phyloP scores from a whole-genome alignment of 2,888 invertebrate species.

The Oxyteleia sp. region DNA sequence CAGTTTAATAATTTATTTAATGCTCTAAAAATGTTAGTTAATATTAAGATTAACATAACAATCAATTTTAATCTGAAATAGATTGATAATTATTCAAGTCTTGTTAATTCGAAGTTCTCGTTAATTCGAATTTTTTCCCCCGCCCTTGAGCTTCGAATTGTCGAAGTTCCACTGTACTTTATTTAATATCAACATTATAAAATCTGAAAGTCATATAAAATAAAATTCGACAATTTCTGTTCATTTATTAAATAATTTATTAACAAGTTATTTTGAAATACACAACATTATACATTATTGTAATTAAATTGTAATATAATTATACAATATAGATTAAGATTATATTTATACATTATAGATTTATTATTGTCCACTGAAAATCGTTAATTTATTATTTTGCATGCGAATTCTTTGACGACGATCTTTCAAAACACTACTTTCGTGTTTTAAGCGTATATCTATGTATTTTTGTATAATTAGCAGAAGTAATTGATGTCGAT shows the following conservation, averaged over 20 bases:
- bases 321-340: not conserved
- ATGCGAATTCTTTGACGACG: constrained; percentile 36
- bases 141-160: too few relatives aligned
- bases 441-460: constrained; percentile 43
- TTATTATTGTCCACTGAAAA: constrained; percentile 22
- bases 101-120: too few relatives aligned
- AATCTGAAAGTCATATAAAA: not conserved
- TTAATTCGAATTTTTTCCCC: too few relatives aligned
- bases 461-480: constrained; percentile 45
- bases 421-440: constrained; percentile 33
- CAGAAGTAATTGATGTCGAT: constrained; percentile 44
- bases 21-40: too few relatives aligned
- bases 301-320: not conserved
- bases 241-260: not conserved
- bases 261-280: not conserved
- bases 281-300: not conserved
- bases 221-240: not conserved
- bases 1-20: too few relatives aligned
- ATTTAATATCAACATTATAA: too few relatives aligned
- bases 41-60: too few relatives aligned
- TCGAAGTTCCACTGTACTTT: too few relatives aligned
- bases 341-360: not conserved
- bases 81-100: too few relatives aligned
- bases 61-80: too few relatives aligned
- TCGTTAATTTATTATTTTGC: constrained; percentile 52